Evolutionary conservation across 2,113 vertebrate genomes (phyloP).

Genomic region (Aptenodytes patagonicus): DNA sequence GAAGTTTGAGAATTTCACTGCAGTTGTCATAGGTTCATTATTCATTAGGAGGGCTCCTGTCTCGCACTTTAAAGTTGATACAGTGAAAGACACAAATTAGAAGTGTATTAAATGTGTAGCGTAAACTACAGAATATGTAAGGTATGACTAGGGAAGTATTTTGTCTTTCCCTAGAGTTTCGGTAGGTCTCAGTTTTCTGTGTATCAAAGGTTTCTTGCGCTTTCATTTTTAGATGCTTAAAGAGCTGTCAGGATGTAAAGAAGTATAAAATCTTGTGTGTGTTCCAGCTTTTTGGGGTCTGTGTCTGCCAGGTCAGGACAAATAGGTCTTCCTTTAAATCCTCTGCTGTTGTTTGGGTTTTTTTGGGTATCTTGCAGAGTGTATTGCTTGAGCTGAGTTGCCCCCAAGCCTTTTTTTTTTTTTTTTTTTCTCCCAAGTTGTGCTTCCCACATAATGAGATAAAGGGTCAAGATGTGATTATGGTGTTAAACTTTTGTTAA

Average conservation of each 20-base stretch:
- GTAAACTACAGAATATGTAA: fast-evolving
- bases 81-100: fast-evolving
- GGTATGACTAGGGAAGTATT: not conserved
- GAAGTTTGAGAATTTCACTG: not conserved
- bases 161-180: not conserved
- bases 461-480: not conserved
- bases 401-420: not conserved
- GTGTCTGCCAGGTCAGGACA: constrained; percentile 31
- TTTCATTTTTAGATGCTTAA: not conserved
- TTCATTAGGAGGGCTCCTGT: not conserved
- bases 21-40: not conserved
- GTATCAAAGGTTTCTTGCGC: fast-evolving
- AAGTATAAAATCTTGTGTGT: not conserved
- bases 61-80: fast-evolving
- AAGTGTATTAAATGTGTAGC: fast-evolving
- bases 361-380: not conserved
- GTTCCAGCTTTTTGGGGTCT: not conserved
- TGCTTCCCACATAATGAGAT: not conserved
- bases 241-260: not conserved
- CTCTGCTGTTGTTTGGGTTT: constrained; percentile 26
- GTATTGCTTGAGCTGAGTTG: not conserved
- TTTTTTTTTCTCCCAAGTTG: not conserved
- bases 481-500: not conserved
- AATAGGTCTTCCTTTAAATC: constrained; percentile 33
- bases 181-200: not conserved